Evolutionary conservation across 1,140 invertebrate genomes (phyloP).

Genomic region (Stegodyphus mimosarum): DNA sequence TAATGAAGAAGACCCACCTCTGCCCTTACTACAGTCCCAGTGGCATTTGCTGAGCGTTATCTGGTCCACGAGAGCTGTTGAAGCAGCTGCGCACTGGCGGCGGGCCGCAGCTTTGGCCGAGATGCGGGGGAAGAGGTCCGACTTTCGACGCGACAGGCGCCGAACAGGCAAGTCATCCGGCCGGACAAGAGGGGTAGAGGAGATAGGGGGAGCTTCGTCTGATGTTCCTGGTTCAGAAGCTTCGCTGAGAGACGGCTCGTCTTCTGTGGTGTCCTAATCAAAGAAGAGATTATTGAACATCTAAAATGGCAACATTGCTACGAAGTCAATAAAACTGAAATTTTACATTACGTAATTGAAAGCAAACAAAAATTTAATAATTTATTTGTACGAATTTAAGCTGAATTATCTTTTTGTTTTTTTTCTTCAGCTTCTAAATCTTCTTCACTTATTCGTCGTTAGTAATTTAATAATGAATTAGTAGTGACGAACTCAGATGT

Average conservation of each 20-base stretch:
- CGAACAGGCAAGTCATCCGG: background rate
- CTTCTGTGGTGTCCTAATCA: conserved; percentile 44
- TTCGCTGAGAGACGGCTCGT: conserved; percentile 41
- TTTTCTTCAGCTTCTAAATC: too few species aligned
- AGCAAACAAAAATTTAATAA: too few species aligned
- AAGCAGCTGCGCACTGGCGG: conserved; percentile 1
- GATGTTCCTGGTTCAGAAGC: conserved; percentile 13
- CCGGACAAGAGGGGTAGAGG: background rate
- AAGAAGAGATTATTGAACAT: too few species aligned
- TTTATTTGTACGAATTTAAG: too few species aligned
- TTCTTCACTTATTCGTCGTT: too few species aligned
- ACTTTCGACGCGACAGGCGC: conserved; percentile 31
- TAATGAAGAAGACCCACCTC: background rate
- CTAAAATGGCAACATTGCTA: too few species aligned
- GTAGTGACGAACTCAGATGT: too few species aligned
- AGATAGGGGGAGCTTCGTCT: background rate
- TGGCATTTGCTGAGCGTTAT: conserved; percentile 53
- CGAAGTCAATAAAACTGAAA: too few species aligned
- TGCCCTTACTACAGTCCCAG: conserved; percentile 47
- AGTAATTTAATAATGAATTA: too few species aligned
- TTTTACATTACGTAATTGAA: too few species aligned
- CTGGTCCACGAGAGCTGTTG: conserved; percentile 30
- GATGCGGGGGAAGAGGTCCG: conserved; percentile 48
- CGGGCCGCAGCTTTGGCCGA: conserved; percentile 40
- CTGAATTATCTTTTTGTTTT: too few species aligned